Evolutionary conservation across 2,797 vertebrate species (phyloP), one percentile per base, ranked within the genome.

Genomic region (Lemur catta): DNA sequence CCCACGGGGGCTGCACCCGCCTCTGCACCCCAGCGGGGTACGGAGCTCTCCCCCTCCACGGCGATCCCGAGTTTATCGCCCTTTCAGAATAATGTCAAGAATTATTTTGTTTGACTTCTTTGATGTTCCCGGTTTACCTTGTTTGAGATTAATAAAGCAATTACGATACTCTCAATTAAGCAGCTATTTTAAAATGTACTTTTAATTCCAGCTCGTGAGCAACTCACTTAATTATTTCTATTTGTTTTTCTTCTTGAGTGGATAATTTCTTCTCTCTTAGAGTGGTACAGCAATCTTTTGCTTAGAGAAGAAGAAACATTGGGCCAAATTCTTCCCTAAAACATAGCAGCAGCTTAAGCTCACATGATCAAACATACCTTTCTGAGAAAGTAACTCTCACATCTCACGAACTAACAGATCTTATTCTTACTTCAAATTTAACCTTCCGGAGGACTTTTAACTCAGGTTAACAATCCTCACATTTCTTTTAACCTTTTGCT

Each of bases 141-240:
- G 69, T 97, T 95, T 94, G 95, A 98, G 96, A 97, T 97, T 97
- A 98, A 94, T 93, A 97, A 97, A 98, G 94, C 94, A 98, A 97
- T 97, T 97, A 97, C 18, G 89, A 81, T 76, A 93, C 95, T 97
- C 97, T 93, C 97, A 98, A 97, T 97, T 97, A 98, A 97, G 97
- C 96, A 96, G 96, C 86, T 97, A 94, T 97, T 98, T 97, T 94
- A 97, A 95, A 98, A 97, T 71, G 80, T 46, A 95, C 90, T 97
- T 94, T 96, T 75, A 95, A 96, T 96, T 98, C 94, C 8, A 97
- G 95, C 96, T 97, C 94, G 89, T 84, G 95, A 95, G 94, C 97
- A 95, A 97, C 87, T 95, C 95, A 93, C 89, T 97, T 96, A 98
- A 98, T 98, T 97, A 98, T 97, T 97, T 91, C 92, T 95, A 95